Conservation (phyloP, 2,797 vertebrate genomes). For the Sebastes vulpes region DNA sequence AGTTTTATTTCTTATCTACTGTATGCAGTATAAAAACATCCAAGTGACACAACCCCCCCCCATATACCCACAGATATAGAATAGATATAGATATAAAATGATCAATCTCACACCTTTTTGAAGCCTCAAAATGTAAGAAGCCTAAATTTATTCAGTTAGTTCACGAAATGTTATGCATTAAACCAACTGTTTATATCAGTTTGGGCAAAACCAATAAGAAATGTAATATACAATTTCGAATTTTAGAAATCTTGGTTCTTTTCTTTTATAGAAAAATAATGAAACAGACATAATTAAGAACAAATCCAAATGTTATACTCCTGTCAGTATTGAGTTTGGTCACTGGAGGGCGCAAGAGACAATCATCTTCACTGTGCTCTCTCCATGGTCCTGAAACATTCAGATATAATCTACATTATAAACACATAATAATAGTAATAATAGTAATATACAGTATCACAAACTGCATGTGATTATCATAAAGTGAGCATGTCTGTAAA, state of each 20-base stretch:
- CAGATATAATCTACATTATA: not conserved
- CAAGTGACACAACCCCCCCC: not conserved
- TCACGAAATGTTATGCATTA: not conserved
- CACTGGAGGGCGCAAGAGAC: constrained; percentile 40
- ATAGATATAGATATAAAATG: not conserved
- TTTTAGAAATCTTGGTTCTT: not conserved
- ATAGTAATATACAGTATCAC: not conserved
- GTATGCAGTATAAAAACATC: not conserved
- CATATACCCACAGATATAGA: not conserved
- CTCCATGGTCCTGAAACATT: constrained; percentile 60
- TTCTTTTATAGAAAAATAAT: not conserved
- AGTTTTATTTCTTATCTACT: not conserved
- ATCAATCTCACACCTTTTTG: not conserved
- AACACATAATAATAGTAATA: not conserved
- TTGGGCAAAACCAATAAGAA: no score
- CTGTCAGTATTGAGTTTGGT: not conserved
- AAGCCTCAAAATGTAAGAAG: not conserved
- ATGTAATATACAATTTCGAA: not conserved
- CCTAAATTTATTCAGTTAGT: not conserved
- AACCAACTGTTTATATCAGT: not conserved
- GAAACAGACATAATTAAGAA: not conserved
- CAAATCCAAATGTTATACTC: not conserved
- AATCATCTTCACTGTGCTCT: not conserved
- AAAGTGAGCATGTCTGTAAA: no score
- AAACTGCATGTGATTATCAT: no score